A percentile compares a stretch with the other conserved stretches of the same genome.
Conservation (phyloP, 2,888 invertebrate genomes). For the Oscheius myriophilus region DNA sequence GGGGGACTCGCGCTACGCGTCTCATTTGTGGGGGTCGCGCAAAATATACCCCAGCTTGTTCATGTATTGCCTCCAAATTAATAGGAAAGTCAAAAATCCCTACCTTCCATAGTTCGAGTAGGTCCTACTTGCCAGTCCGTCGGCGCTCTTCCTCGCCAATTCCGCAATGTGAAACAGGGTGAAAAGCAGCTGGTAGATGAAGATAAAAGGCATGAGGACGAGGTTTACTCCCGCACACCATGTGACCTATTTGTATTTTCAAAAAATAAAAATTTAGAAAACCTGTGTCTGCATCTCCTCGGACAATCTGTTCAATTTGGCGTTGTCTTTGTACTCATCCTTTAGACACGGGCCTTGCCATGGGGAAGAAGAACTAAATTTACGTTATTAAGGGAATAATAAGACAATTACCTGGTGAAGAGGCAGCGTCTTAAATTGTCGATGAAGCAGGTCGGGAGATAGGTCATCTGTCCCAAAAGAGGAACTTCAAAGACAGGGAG, state of each 20-base stretch:
- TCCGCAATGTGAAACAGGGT: conserved; percentile 92
- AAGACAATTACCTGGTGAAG: conserved; percentile 78
- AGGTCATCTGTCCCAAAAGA: conserved; percentile 83
- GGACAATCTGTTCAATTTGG: conserved; percentile 43
- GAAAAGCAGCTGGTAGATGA: conserved; percentile 92
- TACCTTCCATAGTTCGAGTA: conserved; percentile 68
- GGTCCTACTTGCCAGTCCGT: conserved; percentile 70
- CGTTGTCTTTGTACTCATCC: conserved; percentile 85
- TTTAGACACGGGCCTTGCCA: conserved; percentile 95
- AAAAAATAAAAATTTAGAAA: background rate
- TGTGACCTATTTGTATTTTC: conserved; percentile 37
- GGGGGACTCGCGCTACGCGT: no score
- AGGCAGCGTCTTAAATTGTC: conserved; percentile 79
- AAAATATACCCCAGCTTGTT: no score
- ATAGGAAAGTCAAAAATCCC: conserved; percentile 13
- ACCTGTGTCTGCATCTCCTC: conserved; percentile 49
- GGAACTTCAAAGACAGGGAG: conserved; percentile 87
- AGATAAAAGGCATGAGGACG: conserved; percentile 85
- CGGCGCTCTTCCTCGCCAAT: conserved; percentile 73
- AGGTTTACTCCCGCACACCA: conserved; percentile 84
- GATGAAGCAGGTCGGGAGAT: conserved; percentile 87
- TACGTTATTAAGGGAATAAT: background rate
- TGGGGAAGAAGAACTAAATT: conserved; percentile 77
- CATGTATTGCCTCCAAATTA: no score
- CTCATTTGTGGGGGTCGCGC: no score